Conservation (phyloP, 2,113 vertebrate genomes). For the Dipodomys stephensi region DNA sequence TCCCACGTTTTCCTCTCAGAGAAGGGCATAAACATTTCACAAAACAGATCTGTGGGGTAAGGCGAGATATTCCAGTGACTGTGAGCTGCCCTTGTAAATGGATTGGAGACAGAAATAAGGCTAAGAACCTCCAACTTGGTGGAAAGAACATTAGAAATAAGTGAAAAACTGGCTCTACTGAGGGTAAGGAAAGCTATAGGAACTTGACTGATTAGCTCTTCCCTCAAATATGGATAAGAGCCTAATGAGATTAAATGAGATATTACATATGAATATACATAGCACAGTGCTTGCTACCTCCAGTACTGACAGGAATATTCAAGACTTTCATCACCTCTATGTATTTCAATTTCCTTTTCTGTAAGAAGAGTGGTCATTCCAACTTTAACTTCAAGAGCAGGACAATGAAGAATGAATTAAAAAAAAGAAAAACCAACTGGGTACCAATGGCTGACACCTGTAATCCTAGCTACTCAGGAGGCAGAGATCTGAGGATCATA, state of each 20-base stretch:
- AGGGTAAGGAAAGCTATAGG: not conserved
- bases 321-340: not conserved
- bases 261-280: not conserved
- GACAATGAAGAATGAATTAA: not conserved
- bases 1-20: not conserved
- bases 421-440: not conserved
- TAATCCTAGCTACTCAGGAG: too few relatives aligned
- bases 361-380: not conserved
- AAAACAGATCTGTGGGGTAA: not conserved
- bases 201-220: not conserved
- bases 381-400: not conserved
- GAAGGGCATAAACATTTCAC: not conserved
- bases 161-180: not conserved
- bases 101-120: not conserved
- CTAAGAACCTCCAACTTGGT: not conserved
- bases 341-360: not conserved
- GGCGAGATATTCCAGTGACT: not conserved
- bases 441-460: too few relatives aligned
- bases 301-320: not conserved
- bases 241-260: not conserved
- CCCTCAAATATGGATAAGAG: not conserved
- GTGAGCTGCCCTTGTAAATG: not conserved
- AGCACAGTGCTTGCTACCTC: not conserved
- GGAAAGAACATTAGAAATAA: constrained; percentile 10
- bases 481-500: too few relatives aligned